Base-by-base conservation (phyloP, 2,888 invertebrate genomes). In the Macrosoma leucophasiata region DNA sequence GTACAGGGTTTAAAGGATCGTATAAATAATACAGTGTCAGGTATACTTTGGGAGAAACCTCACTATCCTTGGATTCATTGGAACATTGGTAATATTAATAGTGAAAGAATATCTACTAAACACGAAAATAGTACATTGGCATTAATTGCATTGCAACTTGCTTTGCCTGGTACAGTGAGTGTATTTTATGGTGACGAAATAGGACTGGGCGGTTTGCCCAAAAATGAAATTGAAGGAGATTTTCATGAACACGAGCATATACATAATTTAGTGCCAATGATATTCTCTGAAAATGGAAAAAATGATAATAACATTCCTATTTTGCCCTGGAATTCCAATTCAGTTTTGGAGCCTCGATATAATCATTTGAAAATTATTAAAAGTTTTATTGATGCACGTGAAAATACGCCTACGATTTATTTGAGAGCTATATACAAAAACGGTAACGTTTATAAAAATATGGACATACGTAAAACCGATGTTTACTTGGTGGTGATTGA, bases 181-280 rank as follows among this genome's bases (percentile, higher is more conserved):
- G 89, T 96, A 51, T 95, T 96, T 72, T 97, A 97, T 68, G 96
- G 96, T 0, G 96, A 97, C 67, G 96, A 97, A 85, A 89, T 96
- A 41, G 91, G 91, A 1, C 75, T 94, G 46, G 81, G 85, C 26
- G 88, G 90, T 46, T 61, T 87, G 2, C 58, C 78, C 22, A 53
- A 68, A 17, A 52, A 65, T 21, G 87, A 88, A 51, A 73, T 86
- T 3, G 81, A 88, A 46, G 78, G 78, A 32, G 89, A 90, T 54
- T 84, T 86, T 36, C 78, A 82, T 41, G 87, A 88, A 52, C 79
- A 87, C 19, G 81, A 85, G 48, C 87, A 90, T 56, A 65, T 91
- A 8, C 89, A 90, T 49, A 91, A 93, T 58, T 70, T 93, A 29
- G 84, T 88, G 0, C 88, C 89, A 15, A 93, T 93, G 93, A 75